A percentile compares a stretch with the other conserved stretches of the same genome.
These are phyloP conservation scores for Mimachlamys varia DNA, from an alignment of 2,888 invertebrate genomes.

Conservation along the genomic window DNA sequence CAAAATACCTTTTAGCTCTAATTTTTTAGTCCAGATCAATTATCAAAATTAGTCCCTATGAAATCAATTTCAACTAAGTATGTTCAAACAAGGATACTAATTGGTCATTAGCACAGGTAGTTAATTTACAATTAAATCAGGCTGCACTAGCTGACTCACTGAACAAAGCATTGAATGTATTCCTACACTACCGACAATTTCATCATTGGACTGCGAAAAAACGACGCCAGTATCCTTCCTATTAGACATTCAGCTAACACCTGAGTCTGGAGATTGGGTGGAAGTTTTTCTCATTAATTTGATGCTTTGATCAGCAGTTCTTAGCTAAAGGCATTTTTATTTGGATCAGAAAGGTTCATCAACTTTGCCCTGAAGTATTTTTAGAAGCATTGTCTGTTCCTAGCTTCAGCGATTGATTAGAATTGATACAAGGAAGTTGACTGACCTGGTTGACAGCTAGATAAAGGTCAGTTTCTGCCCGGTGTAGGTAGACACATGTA, in stretches of 20 bases:
- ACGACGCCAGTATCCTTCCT: background rate
- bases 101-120: background rate
- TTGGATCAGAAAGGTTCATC: constrained; percentile 21
- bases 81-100: background rate
- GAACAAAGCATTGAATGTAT: background rate
- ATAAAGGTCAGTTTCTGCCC: background rate
- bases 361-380: constrained; percentile 22
- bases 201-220: background rate
- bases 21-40: background rate
- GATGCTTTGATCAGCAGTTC: constrained; percentile 15
- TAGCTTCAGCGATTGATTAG: background rate
- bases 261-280: background rate
- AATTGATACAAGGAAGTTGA: constrained; percentile 4
- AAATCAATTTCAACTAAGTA: constrained; percentile 21
- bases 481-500: background rate
- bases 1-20: constrained; percentile 23
- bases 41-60: constrained; percentile 22
- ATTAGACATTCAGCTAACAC: background rate
- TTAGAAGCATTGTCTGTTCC: background rate
- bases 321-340: constrained; percentile 28
- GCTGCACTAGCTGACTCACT: background rate
- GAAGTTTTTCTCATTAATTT: constrained; percentile 13
- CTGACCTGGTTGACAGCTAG: background rate
- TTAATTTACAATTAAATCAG: background rate
- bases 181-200: background rate